These are phyloP conservation scores for Clitarchus hookeri DNA, from an alignment of 2,888 invertebrate species.

Conservation along the genomic window DNA sequence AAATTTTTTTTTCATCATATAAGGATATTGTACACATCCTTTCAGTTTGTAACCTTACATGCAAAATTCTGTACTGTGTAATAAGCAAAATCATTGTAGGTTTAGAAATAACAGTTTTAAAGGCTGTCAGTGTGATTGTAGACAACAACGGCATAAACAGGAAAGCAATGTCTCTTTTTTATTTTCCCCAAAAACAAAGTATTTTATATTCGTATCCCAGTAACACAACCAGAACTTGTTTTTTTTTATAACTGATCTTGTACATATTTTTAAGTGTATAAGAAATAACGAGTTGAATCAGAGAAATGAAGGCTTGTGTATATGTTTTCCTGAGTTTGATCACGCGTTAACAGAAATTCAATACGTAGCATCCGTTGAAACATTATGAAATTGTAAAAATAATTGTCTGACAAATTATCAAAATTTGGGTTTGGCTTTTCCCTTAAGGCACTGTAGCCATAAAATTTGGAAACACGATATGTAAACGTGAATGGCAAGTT, in stretches of 20 bases:
- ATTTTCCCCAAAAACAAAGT: neutral
- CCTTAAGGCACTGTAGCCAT: too few species aligned
- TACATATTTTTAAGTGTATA: conserved; percentile 3
- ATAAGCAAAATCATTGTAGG: neutral
- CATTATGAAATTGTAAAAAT: neutral
- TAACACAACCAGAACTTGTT: neutral
- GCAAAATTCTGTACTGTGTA: neutral
- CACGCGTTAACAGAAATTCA: neutral
- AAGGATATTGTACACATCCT: too few species aligned
- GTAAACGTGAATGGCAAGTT: neutral
- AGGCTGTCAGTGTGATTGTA: neutral
- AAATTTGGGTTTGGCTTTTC: too few species aligned
- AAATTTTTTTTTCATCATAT: neutral
- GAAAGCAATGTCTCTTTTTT: neutral
- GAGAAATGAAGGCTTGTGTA: neutral
- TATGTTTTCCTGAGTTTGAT: neutral
- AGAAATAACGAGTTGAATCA: conserved; percentile 15
- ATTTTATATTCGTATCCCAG: neutral
- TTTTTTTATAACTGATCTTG: neutral
- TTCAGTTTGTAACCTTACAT: neutral
- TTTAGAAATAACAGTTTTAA: neutral
- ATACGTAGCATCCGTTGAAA: neutral
- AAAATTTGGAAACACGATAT: neutral
- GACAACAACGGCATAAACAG: neutral
- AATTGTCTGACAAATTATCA: neutral